Percentiles rank a stretch among this genome's conserved stretches.
Evolutionary conservation across 1,140 invertebrate species (phyloP).

Genomic region (Copidosoma floridanum): DNA sequence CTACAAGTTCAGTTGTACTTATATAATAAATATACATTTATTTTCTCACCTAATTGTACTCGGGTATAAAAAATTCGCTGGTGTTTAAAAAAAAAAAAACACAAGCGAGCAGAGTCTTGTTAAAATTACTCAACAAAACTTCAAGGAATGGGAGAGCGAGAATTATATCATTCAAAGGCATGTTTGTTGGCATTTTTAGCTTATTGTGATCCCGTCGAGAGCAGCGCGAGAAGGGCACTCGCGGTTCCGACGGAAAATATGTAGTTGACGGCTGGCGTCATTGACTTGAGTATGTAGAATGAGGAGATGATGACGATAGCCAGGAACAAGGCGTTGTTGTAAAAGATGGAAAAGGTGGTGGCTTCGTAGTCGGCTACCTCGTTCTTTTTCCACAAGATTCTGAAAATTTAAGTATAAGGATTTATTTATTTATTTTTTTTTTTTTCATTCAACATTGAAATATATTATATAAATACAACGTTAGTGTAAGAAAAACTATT

Average conservation of each 20-base stretch:
- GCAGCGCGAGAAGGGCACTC: slow-evolving; percentile 82
- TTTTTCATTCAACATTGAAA: no score
- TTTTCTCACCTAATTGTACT: slow-evolving; percentile 8
- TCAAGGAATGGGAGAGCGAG: slow-evolving; percentile 11
- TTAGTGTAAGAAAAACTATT: no score
- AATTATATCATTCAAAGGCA: no score
- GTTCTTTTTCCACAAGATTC: slow-evolving; percentile 98
- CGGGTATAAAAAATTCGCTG: slow-evolving; percentile 18
- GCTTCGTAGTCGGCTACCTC: slow-evolving; percentile 99
- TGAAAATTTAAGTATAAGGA: slow-evolving; percentile 40
- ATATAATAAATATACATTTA: slow-evolving; percentile 40
- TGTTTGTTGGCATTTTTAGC: no score
- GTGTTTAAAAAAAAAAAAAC: slow-evolving; percentile 7
- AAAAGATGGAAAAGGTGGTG: slow-evolving; percentile 98
- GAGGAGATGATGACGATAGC: slow-evolving; percentile 91
- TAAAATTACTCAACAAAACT: slow-evolving; percentile 18
- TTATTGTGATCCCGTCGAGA: slow-evolving; percentile 76
- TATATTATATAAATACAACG: no score
- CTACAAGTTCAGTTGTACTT: slow-evolving; percentile 1
- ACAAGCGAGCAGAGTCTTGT: slow-evolving; percentile 1
- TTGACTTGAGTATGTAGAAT: slow-evolving; percentile 89
- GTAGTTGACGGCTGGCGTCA: slow-evolving; percentile 91
- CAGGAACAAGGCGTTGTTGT: slow-evolving; percentile 97
- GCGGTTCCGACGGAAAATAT: slow-evolving; percentile 82
- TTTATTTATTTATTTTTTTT: not conserved